Conservation (phyloP, 2,797 vertebrate species). For the Molossus alvarezi region DNA sequence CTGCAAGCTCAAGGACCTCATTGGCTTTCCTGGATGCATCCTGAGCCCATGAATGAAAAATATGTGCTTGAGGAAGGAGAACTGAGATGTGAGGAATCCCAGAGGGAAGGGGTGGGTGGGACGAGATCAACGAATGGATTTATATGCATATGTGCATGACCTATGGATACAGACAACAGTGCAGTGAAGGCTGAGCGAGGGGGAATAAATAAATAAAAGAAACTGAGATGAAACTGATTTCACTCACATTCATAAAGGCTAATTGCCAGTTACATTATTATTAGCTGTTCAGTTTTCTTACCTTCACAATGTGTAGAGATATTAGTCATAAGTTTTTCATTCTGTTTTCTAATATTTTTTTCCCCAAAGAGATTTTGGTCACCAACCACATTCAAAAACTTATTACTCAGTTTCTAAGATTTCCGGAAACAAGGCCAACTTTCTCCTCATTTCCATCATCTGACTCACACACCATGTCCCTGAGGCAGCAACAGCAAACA, state of each 20-base stretch:
- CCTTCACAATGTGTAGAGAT: not conserved
- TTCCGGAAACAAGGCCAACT: slow-evolving; percentile 59
- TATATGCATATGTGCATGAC: too few relatives aligned
- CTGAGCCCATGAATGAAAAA: not conserved
- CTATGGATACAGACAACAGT: too few relatives aligned
- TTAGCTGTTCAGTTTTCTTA: not conserved
- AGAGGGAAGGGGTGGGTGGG: too few relatives aligned
- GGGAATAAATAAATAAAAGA: not conserved
- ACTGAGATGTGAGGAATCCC: not conserved
- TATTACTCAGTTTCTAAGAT: slow-evolving; percentile 46
- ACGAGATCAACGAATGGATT: too few relatives aligned
- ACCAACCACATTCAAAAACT: slow-evolving; percentile 54
- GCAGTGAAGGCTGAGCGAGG: too few relatives aligned
- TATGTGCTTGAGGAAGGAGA: slow-evolving; percentile 11
- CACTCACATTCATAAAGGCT: slow-evolving; percentile 55
- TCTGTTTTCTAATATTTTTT: not conserved
- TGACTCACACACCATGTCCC: slow-evolving; percentile 80
- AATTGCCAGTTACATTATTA: slow-evolving; percentile 8
- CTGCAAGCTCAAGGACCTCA: not conserved
- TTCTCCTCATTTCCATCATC: slow-evolving; percentile 40
- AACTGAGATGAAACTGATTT: slow-evolving; percentile 52
- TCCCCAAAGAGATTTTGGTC: slow-evolving; percentile 49
- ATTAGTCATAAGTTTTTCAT: not conserved
- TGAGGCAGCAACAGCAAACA: slow-evolving; percentile 15
- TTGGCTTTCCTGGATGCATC: slow-evolving; percentile 10